Evolutionary conservation across 2,888 invertebrate genomes (phyloP), one percentile per base, ranked within the genome.

Genomic region (Ethmia dodecea): DNA sequence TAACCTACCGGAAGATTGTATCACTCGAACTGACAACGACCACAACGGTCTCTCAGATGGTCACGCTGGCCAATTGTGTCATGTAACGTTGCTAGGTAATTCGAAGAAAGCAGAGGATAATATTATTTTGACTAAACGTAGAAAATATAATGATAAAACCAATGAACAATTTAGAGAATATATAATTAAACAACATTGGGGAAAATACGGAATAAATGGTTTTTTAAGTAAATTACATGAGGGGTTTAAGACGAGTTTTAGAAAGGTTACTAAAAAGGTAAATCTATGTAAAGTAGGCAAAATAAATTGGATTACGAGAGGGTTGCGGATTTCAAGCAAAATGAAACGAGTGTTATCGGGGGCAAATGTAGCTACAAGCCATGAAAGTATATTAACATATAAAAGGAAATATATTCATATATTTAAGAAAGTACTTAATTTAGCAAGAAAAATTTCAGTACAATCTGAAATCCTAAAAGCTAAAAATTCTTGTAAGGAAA

Each of bases 11-110:
- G 28, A 28, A 15, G 15, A 28, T 9, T 3, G 3, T 5, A 28
- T 28, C 3, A 12, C n/a, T n/a, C 3, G 10, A 1, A 6, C 1
- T 3, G 10, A 15, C 5, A 15, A 15, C 3, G 28, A 28, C 5
- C 28, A 28, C 10, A 28, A 28, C 15, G 28, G 28, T 14, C 14
- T 15, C 3, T 28, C 28, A 5, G 28, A 28, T 28, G 28, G 28
- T 3, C 28, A 28, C 14, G 28, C 28, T 13, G 28, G 28, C 2
- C n/a, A 15, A 3, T 13, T 14, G 2, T 5, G 4, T 6, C 6
- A 13, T 5, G 5, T 14, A 28, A 5, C 9, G 3, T 9, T 28
- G 2, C 13, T 14, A 13, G 8, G 9, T 8, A 13, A 13, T 13
- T 3, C 8, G 2, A 3, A 14, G 9, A 13, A 28, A 14, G 2